These are phyloP conservation scores for Tadarida brasiliensis DNA, from an alignment of 2,797 vertebrate species.

Conservation along the genomic window DNA sequence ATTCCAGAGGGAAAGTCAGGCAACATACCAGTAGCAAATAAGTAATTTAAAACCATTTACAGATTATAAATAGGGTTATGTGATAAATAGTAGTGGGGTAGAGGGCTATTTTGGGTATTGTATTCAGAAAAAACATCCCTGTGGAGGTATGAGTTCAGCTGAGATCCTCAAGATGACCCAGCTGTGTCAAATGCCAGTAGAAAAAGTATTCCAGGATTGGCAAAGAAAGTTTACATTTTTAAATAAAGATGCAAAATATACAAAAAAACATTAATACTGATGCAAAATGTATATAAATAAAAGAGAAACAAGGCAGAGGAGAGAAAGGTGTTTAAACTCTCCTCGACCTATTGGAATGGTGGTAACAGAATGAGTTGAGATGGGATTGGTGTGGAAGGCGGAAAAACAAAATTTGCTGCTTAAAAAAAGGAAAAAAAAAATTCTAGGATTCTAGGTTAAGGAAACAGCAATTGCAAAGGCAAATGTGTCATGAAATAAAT, in stretches of 20 bases:
- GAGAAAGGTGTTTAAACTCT: too few relatives aligned
- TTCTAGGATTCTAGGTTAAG: not conserved
- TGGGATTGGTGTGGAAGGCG: too few relatives aligned
- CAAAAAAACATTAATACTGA: too few relatives aligned
- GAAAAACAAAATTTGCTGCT: too few relatives aligned
- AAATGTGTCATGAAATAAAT: conserved; percentile 2
- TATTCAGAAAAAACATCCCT: not conserved
- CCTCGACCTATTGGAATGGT: too few relatives aligned
- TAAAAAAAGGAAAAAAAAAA: too few relatives aligned
- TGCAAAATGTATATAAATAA: too few relatives aligned
- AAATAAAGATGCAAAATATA: too few relatives aligned
- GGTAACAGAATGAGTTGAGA: too few relatives aligned
- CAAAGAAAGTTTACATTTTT: too few relatives aligned
- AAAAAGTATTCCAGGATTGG: not conserved
- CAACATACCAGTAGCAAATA: not conserved
- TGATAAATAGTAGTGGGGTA: not conserved
- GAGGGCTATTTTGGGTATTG: not conserved
- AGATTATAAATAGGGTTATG: not conserved
- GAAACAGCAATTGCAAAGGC: conserved; percentile 1
- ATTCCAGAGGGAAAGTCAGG: not conserved
- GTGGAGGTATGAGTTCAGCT: not conserved
- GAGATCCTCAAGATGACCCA: not conserved
- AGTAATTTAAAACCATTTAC: not conserved
- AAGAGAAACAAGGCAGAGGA: too few relatives aligned
- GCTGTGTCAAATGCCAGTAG: not conserved